phyloP scores from a whole-genome alignment of 2,888 invertebrate genomes.

The Tholera decimalis region DNA sequence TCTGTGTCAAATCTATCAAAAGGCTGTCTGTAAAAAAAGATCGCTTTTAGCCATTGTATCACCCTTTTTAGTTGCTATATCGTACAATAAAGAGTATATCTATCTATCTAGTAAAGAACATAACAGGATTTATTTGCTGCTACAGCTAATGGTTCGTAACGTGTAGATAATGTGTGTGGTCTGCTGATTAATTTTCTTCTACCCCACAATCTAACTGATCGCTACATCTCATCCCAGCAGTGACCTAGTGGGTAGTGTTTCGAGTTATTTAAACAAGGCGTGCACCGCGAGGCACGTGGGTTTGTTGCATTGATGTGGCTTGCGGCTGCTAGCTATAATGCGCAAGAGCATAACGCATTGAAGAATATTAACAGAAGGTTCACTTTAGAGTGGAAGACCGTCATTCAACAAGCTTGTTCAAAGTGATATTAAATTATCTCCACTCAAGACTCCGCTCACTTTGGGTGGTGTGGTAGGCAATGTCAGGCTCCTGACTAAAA shows the following conservation, averaged over 20 bases:
- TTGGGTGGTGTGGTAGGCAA: too few species aligned
- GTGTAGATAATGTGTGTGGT: not conserved
- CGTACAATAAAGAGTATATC: too few species aligned
- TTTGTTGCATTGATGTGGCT: constrained; percentile 66
- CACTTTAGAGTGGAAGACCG: not conserved
- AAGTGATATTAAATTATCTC: too few species aligned
- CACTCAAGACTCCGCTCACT: too few species aligned
- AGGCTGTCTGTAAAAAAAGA: too few species aligned
- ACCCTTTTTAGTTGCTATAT: too few species aligned
- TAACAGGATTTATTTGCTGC: not conserved
- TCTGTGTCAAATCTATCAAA: too few species aligned
- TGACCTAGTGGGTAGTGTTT: constrained; percentile 17
- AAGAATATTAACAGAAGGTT: constrained; percentile 3
- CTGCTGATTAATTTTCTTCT: not conserved
- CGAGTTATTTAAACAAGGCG: constrained; percentile 53
- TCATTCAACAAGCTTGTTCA: too few species aligned
- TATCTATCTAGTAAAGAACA: not conserved
- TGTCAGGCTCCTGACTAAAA: too few species aligned
- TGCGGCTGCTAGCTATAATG: constrained; percentile 50
- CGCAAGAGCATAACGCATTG: not conserved
- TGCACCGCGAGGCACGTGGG: constrained; percentile 72
- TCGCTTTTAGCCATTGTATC: too few species aligned
- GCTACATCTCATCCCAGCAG: not conserved
- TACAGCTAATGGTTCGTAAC: not conserved
- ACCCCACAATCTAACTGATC: not conserved